Evolutionary conservation across 30 jellyfish, hydroid and myxozoan genomes (phyloP).

Genomic region (Catostylus mosaicus): DNA sequence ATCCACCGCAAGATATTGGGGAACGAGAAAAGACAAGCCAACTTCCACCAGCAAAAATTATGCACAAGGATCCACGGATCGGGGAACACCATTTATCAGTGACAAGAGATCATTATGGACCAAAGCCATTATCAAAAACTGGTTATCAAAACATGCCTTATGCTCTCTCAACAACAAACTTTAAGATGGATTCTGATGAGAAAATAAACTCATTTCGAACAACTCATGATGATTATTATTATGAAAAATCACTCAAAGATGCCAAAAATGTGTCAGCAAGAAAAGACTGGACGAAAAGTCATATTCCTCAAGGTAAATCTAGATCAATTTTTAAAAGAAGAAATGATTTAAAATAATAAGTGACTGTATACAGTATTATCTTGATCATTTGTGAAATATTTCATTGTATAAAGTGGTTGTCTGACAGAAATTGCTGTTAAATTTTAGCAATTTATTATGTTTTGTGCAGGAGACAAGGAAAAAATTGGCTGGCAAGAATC

Average conservation of each 20-base stretch:
- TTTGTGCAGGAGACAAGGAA: slow-evolving; percentile 75
- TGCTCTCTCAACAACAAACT: slow-evolving; percentile 83
- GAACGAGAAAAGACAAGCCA: slow-evolving; percentile 37
- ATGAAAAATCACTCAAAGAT: slow-evolving; percentile 46
- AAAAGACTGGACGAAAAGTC: slow-evolving; percentile 76
- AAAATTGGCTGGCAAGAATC: slow-evolving; percentile 69
- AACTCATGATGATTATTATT: slow-evolving; percentile 63
- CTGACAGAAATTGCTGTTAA: neutral
- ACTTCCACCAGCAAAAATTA: slow-evolving; percentile 83
- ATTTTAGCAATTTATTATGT: too few relatives aligned
- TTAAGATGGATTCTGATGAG: slow-evolving; percentile 88
- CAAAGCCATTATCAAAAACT: slow-evolving; percentile 31
- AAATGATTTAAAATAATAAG: too few relatives aligned
- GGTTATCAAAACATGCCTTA: slow-evolving; percentile 56
- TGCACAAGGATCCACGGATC: slow-evolving; percentile 68
- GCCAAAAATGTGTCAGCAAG: slow-evolving; percentile 19
- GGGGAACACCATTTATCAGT: slow-evolving; percentile 68
- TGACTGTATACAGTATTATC: too few relatives aligned
- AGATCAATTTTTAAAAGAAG: too few relatives aligned
- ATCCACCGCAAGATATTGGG: slow-evolving; percentile 60
- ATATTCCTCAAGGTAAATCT: slow-evolving; percentile 78
- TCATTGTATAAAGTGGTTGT: too few relatives aligned
- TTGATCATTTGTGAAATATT: too few relatives aligned
- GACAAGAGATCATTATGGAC: slow-evolving; percentile 75
- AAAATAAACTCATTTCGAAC: slow-evolving; percentile 70